A percentile compares a stretch with the other conserved stretches of the same genome.
Evolutionary conservation across 2,888 invertebrate species (phyloP).

Genomic region (Nemurella pictetii): DNA sequence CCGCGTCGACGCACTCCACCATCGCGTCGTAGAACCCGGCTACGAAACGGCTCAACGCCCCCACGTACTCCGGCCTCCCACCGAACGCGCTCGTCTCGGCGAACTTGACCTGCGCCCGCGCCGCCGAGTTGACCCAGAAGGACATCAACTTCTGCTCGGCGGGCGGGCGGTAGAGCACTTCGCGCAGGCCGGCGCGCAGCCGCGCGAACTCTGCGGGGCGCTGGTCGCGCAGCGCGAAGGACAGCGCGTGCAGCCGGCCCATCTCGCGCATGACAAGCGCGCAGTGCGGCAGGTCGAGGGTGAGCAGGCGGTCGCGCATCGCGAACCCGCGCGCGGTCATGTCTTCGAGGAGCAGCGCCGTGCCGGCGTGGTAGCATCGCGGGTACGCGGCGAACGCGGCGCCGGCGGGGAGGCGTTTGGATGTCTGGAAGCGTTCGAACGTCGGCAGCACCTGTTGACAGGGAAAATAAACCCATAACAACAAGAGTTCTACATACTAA

Average conservation of each 20-base stretch:
- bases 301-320: conserved; percentile 41
- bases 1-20: conserved; percentile 11
- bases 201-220: conserved; percentile 27
- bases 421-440: neutral
- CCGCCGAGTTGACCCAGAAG: neutral
- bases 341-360: conserved; percentile 41
- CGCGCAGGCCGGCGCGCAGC: neutral
- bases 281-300: conserved; percentile 41
- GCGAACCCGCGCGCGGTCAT: conserved; percentile 41
- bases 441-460: neutral
- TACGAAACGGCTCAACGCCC: neutral
- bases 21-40: neutral
- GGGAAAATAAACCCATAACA: too few relatives aligned
- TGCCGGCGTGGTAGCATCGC: conserved; percentile 2
- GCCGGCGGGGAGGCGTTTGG: neutral
- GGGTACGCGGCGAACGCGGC: neutral
- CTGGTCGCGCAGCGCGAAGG: conserved; percentile 32
- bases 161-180: neutral
- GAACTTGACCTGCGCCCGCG: neutral
- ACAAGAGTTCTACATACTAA: too few relatives aligned
- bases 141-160: neutral
- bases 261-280: conserved; percentile 41
- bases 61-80: neutral
- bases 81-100: neutral
- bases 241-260: conserved; percentile 41